Evolutionary conservation across 2,797 vertebrate species (phyloP), one percentile per base, ranked within the genome.

Genomic region (Phalloptychus januarius): DNA sequence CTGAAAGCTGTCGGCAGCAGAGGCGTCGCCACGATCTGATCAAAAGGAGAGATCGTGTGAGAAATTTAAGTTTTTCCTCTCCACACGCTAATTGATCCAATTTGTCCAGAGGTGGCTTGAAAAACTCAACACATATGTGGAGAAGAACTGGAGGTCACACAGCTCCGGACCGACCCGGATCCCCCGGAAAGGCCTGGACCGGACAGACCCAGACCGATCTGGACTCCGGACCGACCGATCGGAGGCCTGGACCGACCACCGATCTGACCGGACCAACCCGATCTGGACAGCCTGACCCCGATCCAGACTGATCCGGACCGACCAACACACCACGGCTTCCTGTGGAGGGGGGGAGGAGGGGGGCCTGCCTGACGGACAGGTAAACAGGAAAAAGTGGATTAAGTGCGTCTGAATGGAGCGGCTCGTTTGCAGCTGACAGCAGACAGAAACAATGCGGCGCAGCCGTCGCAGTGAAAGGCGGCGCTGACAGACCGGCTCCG

Each of bases 301-400:
- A n/a, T 80, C 69, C 45, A 85, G 86, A 80, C 81, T 84, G 83
- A 86, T 80, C 76, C 74, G 73, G 11, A 67, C 46, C 70, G 25
- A 73, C 67, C 75, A 88, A 90, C 74, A 75, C 83, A 74, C 81
- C 75, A 13, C 45, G 50, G 87, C 80, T 90, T 90, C 86, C 74
- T 77, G 85, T 65, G 74, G 83, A 83, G 86, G 84, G 88, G 78
- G 84, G 83, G 83, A 84, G 83, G 87, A 79, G 84, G 13, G 83
- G 83, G 85, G 84, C 86, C 83, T 81, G 87, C 90, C 77, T 87
- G 86, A 87, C 67, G 38, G 84, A 86, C 85, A 80, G 86, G 92
- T 93, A 95, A 96, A 95, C 93, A 95, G 93, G 92, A 95, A 95
- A 89, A 83, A 83, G 85, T 87, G 90, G 85, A 92, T 94, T 94